phyloP scores from a whole-genome alignment of 2,888 invertebrate species.

The Allygus modestus region DNA sequence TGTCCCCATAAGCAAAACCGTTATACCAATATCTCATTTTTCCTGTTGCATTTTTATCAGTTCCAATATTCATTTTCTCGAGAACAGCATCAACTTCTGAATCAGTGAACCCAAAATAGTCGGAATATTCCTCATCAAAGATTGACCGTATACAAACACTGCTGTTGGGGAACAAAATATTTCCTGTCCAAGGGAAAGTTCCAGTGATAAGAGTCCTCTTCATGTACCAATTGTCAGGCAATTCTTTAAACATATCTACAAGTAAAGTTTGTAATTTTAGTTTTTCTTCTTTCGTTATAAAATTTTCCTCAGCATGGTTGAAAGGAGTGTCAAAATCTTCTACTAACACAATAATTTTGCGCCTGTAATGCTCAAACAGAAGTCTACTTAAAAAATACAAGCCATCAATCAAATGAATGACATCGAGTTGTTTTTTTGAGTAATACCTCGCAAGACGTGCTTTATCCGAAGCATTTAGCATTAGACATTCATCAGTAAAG shows the following conservation, averaged over 20 bases:
- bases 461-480: slow-evolving; percentile 41
- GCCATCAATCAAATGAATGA: neutral
- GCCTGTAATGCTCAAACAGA: slow-evolving; percentile 21
- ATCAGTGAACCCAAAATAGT: slow-evolving; percentile 29
- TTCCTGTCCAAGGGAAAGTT: neutral
- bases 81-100: slow-evolving; percentile 35
- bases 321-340: slow-evolving; percentile 24
- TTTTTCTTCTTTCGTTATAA: neutral
- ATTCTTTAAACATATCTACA: neutral
- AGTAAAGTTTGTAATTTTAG: neutral
- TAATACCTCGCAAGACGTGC: slow-evolving; percentile 22
- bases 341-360: slow-evolving; percentile 28
- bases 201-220: slow-evolving; percentile 30
- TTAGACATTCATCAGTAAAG: neutral
- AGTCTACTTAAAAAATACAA: slow-evolving; percentile 11
- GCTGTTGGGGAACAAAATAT: slow-evolving; percentile 9
- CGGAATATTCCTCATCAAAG: slow-evolving; percentile 26
- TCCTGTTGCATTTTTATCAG: slow-evolving; percentile 3
- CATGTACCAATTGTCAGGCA: slow-evolving; percentile 23
- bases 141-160: slow-evolving; percentile 16
- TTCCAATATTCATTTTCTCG: neutral
- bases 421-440: slow-evolving; percentile 7
- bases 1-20: neutral
- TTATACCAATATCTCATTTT: slow-evolving; percentile 54
- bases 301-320: slow-evolving; percentile 21